Evolutionary conservation across 2,888 invertebrate species (phyloP), one percentile per base, ranked within the genome.

Genomic region (Bombyx huttoni): DNA sequence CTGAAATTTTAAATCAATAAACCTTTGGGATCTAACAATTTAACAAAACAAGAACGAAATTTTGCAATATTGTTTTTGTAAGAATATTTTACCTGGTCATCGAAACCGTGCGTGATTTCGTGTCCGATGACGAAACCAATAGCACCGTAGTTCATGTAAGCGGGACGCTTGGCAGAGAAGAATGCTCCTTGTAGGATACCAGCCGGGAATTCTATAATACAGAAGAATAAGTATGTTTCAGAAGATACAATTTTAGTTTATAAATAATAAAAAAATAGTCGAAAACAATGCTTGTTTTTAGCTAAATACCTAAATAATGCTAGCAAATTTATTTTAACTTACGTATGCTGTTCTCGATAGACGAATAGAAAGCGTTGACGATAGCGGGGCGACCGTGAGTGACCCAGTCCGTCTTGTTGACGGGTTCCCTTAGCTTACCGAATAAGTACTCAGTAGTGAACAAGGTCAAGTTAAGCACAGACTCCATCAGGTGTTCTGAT

Each of bases 91-190:
- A 90, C 91, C 84, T 94, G 94, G 70, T 95, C 94, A 70, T 96
- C 96, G 67, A 96, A 96, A 9, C 96, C 96, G 70, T 97, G 97
- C 0, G 96, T 96, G 51, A 97, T 96, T 87, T 97, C 97, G 72
- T 97, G 97, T 0, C 96, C 96, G 67, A 97, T 96, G 3, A 97
- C 95, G 67, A 94, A 96, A 3, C 97, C 97, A 58, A 97, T 96
- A 3, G 95, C 95, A 14, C 96, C 96, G 64, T 95, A 97, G 78
- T 97, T 97, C 94, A 97, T 94, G 76, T 96, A 98, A 60, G 93
- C 92, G 0, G 97, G 97, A 24, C 97, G 92, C 49, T 94, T 92
- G 51, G 95, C 94, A 53, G 92, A 94, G 87, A 97, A 98, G 91
- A 97, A 97, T 1, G 94, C 92, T 1, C 96, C 97, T 90, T 97